Base-by-base conservation (phyloP, 2,113 vertebrate species). In the Embiotoca jacksoni region DNA sequence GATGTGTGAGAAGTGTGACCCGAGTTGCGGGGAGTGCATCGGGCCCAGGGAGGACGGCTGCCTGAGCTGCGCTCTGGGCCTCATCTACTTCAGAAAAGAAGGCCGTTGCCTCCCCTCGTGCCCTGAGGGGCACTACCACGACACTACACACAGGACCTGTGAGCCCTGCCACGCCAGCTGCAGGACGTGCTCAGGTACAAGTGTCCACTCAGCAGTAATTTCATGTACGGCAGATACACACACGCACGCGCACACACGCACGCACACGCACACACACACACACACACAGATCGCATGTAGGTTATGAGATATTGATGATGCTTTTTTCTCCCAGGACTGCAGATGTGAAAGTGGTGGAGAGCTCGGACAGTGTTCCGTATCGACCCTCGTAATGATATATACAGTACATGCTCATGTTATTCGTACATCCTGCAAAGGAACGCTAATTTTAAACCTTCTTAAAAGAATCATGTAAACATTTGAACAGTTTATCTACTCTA, bases 81-180 rank as follows among this genome's bases (percentile, higher is more conserved):
- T 96, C 79, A 92, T 97, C 62, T 93, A 96, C 58, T 69, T 98
- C 76, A 92, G 13, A 56, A 92, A 88, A 65, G 93, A 92, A 9
- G 93, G 95, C 0, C 56, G 93, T 32, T 98, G 97, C 30, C 73
- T 92, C 14, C 87, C 49, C 16, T 87, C 92, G 14, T 99, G 98
- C 68, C 97, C 98, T 1, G 87, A 88, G n/a, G 94, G 92, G 37
- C 90, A 96, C 93, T 95, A 95, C 0, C 88, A 89, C 13, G 93
- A 95, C 31, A 30, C 79, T 1, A 79, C 52, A 0, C 82, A 91
- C 31, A 86, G 75, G 0, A 75, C 93, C 80, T 98, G 98, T 52
- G 95, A 96, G 88, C 92, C 93, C 80, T 98, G 98, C 81, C 96
- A 97, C n/a, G 78, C 94, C 10, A 95, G 92, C 64, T 99, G 98